These are phyloP conservation scores for Enteromius paludinosus DNA, from an alignment of 2,797 vertebrate genomes.

Conservation along the genomic window DNA sequence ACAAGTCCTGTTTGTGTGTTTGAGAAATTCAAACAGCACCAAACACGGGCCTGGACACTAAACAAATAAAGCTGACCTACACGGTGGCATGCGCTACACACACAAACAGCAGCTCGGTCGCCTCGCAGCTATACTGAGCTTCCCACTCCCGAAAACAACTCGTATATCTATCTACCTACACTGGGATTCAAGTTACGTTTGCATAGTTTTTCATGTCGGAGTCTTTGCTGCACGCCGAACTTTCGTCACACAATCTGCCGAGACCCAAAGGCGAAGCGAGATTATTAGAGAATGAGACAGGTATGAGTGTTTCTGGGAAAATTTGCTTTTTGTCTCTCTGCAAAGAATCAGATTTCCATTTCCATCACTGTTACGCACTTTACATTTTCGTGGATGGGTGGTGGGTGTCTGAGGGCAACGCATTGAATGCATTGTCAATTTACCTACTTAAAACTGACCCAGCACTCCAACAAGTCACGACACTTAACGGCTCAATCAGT, in stretches of 20 bases:
- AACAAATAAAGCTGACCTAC: slow-evolving; percentile 48
- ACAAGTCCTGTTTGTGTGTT: slow-evolving; percentile 27
- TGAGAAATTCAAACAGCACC: slow-evolving; percentile 32
- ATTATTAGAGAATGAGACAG: slow-evolving; percentile 11
- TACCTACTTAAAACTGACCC: slow-evolving; percentile 26
- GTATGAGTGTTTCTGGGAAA: not conserved
- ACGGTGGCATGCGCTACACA: not conserved
- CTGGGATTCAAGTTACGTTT: slow-evolving; percentile 34
- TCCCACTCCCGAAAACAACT: slow-evolving; percentile 15
- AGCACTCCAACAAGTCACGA: slow-evolving; percentile 8
- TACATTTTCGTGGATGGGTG: not conserved
- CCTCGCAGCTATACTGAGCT: slow-evolving; percentile 10
- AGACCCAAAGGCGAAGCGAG: slow-evolving; percentile 3
- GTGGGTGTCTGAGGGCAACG: not conserved
- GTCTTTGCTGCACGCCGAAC: not conserved
- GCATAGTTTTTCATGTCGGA: slow-evolving; percentile 31
- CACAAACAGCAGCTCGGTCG: not conserved
- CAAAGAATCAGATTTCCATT: slow-evolving; percentile 13
- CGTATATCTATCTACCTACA: slow-evolving; percentile 29
- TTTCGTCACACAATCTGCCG: slow-evolving; percentile 2
- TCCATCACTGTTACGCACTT: not conserved
- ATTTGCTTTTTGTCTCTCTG: not conserved
- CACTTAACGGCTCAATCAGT: not conserved
- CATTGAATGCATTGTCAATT: not conserved
- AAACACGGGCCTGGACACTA: slow-evolving; percentile 6